phyloP scores from a whole-genome alignment of 2,797 vertebrate species.

The Limosa lapponica region DNA sequence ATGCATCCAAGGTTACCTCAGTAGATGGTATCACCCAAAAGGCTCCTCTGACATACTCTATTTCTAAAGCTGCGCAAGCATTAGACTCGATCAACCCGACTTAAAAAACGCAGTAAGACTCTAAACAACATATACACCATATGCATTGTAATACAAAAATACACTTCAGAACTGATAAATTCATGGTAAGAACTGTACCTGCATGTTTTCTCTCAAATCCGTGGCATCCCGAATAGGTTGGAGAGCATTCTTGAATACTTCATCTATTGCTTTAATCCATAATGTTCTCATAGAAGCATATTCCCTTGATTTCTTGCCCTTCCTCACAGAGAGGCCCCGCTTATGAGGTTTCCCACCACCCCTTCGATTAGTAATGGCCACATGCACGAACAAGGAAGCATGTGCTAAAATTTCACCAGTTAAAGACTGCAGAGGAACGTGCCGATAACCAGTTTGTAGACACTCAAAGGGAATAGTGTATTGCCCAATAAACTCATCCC shows the following conservation, averaged over 20 bases:
- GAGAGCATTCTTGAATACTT: slow-evolving; percentile 96
- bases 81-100: not conserved
- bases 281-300: slow-evolving; percentile 95
- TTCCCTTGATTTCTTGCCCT: slow-evolving; percentile 92
- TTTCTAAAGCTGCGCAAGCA: not conserved
- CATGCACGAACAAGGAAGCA: slow-evolving; percentile 94
- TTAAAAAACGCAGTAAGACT: not conserved
- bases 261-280: slow-evolving; percentile 92
- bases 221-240: slow-evolving; percentile 93
- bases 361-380: slow-evolving; percentile 97
- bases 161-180: not conserved
- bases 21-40: not conserved
- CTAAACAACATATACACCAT: not conserved
- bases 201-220: slow-evolving; percentile 98
- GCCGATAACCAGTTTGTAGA: slow-evolving; percentile 96
- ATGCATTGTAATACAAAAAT: not conserved
- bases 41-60: not conserved
- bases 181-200: slow-evolving; percentile 81
- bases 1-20: not conserved
- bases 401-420: slow-evolving; percentile 92
- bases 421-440: slow-evolving; percentile 93
- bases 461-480: slow-evolving; percentile 98
- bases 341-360: slow-evolving; percentile 98
- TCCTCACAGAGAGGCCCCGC: slow-evolving; percentile 94
- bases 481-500: slow-evolving; percentile 97